phyloP scores from a whole-genome alignment of 2,888 invertebrate species.

The Scelioninae gen. 1 region DNA sequence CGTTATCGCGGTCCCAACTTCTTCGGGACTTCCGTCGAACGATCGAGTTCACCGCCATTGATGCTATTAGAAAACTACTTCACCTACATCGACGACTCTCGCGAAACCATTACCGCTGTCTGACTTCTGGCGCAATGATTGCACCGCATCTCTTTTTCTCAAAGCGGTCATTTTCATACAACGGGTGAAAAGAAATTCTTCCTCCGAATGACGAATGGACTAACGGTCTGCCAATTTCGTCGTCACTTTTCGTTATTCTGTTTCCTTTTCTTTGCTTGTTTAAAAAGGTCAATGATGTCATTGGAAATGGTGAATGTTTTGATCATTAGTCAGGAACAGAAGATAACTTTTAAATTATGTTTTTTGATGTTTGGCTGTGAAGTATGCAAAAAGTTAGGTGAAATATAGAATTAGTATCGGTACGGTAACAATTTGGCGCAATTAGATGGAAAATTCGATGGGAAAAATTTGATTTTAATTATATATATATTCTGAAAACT shows the following conservation, averaged over 20 bases:
- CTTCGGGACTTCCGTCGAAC: conserved; percentile 67
- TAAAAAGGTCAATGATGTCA: not conserved
- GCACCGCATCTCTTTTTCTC: conserved; percentile 64
- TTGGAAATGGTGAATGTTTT: not conserved
- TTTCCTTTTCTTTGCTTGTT: conserved; percentile 1
- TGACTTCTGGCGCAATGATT: conserved; percentile 64
- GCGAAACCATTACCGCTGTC: conserved; percentile 68
- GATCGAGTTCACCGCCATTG: conserved; percentile 71
- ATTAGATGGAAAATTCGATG: too few relatives aligned
- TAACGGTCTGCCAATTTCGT: conserved; percentile 47
- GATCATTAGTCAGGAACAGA: too few relatives aligned
- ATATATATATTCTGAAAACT: too few relatives aligned
- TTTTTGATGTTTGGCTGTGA: too few relatives aligned
- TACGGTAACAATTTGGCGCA: too few relatives aligned
- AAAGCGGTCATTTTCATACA: conserved; percentile 62
- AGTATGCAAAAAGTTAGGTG: too few relatives aligned
- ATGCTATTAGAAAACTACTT: conserved; percentile 78
- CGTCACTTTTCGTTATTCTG: conserved; percentile 29
- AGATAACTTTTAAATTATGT: too few relatives aligned
- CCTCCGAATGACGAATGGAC: conserved; percentile 37
- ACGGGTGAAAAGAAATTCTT: conserved; percentile 50
- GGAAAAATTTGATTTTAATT: too few relatives aligned
- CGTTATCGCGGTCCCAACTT: conserved; percentile 62
- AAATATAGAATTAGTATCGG: too few relatives aligned
- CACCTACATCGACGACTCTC: conserved; percentile 75